phyloP scores from a whole-genome alignment of 2,888 invertebrate genomes.

The Stenurella melanura region DNA sequence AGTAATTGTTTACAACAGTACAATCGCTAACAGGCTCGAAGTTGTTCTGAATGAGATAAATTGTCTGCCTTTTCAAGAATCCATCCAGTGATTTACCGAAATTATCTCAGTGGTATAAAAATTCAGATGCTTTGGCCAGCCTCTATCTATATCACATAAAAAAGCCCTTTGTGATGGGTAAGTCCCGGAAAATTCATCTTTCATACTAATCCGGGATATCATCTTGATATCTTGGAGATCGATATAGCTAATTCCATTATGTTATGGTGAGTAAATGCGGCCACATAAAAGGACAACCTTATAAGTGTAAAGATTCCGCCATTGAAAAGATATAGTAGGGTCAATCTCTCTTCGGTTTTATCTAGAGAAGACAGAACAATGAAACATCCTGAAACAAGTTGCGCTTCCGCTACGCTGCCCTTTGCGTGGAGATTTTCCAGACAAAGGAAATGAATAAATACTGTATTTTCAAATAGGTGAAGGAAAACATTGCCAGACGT shows the following conservation, averaged over 20 bases:
- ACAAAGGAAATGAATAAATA: constrained; percentile 26
- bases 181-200: constrained; percentile 3
- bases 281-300: constrained; percentile 1
- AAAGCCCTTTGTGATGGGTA: background rate
- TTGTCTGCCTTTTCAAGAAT: background rate
- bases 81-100: background rate
- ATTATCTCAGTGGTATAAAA: background rate
- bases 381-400: constrained; percentile 28
- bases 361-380: constrained; percentile 21
- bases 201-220: constrained; percentile 7
- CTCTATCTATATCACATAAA: background rate
- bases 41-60: background rate
- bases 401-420: constrained; percentile 12
- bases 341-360: constrained; percentile 7
- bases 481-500: background rate
- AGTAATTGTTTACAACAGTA: too few relatives aligned
- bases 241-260: constrained; percentile 3
- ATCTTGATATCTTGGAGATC: background rate
- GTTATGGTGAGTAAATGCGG: constrained; percentile 7
- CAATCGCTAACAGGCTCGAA: background rate
- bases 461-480: constrained; percentile 4
- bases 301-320: constrained; percentile 7
- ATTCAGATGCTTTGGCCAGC: background rate
- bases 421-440: constrained; percentile 7
- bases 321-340: constrained; percentile 1